Conservation (phyloP, 2,888 invertebrate genomes). For the Epirrhoe alternata region DNA sequence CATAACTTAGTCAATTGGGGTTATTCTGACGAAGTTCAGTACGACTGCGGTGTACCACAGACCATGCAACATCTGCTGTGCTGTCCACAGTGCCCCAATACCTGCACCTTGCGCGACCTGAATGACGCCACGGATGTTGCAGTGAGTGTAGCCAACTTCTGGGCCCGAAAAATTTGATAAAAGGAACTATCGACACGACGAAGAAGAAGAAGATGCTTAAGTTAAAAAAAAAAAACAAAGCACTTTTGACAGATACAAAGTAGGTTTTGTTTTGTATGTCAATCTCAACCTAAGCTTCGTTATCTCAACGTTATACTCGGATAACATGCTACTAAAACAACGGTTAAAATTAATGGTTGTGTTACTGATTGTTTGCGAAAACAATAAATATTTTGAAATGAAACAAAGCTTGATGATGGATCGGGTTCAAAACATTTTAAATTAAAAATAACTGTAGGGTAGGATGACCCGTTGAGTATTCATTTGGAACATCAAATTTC, state of each 20-base stretch:
- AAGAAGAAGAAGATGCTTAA: too few species aligned
- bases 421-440: slow-evolving; percentile 54
- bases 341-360: slow-evolving; percentile 18
- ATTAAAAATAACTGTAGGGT: slow-evolving; percentile 59
- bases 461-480: slow-evolving; percentile 22
- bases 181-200: too few species aligned
- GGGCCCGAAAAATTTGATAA: too few species aligned
- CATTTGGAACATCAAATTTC: slow-evolving; percentile 33
- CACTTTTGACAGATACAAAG: background rate
- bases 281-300: background rate
- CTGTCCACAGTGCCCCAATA: too few species aligned
- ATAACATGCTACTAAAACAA: slow-evolving; percentile 15
- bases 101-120: too few species aligned
- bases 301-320: background rate
- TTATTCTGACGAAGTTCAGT: too few species aligned
- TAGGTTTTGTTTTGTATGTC: too few species aligned
- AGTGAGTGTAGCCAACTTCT: too few species aligned
- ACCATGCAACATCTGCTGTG: too few species aligned
- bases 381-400: slow-evolving; percentile 44
- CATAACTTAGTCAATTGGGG: too few species aligned
- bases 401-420: slow-evolving; percentile 52
- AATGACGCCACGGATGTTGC: too few species aligned
- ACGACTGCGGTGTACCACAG: too few species aligned
- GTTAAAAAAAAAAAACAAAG: background rate
- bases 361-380: slow-evolving; percentile 37